Evolutionary conservation across 2,888 invertebrate genomes (phyloP), one percentile per base, ranked within the genome.

Genomic region (Amblyteles armatorius): DNA sequence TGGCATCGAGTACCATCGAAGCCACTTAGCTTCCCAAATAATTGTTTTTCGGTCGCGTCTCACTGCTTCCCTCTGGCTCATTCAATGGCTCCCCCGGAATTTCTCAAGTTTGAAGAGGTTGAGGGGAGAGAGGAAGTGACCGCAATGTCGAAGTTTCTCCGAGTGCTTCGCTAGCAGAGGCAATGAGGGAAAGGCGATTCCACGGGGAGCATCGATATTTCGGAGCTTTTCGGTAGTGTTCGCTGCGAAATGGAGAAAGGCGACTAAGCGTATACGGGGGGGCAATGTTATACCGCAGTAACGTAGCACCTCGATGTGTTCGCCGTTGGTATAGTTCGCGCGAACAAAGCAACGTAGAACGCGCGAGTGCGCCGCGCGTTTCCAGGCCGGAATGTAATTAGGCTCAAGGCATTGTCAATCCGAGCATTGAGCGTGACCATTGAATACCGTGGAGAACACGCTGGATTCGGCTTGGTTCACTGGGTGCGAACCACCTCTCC

Each of bases 341-440:
- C 65, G n/a, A 33, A 40, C 83, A 76, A 83, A 77, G 74, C 84
- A 87, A 85, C 83, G 87, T 87, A 82, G 84, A 63, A 36, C 36
- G n/a, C 77, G 84, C 33, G 68, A 60, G 79, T 73, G 82, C 85
- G 79, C 65, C 74, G 76, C 82, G 52, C 72, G 82, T 83, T 83
- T 88, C 84, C 84, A 88, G 88, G 86, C 85, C 86, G 89, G 88
- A 91, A 91, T 91, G 90, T 90, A 91, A 92, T 91, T 91, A 91
- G 90, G 89, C 88, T 86, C 78, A 87, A 88, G 89, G 90, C 88
- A 90, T 90, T 91, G 90, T 91, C 89, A 87, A 87, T 88, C 85
- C 84, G 85, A 88, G 87, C 88, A 86, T 85, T 88, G 79, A 87
- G 84, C 86, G 86, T 89, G 88, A 90, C 90, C 91, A 90, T 91